Conservation (phyloP, 2,797 vertebrate genomes). For the Alcedo atthis region DNA sequence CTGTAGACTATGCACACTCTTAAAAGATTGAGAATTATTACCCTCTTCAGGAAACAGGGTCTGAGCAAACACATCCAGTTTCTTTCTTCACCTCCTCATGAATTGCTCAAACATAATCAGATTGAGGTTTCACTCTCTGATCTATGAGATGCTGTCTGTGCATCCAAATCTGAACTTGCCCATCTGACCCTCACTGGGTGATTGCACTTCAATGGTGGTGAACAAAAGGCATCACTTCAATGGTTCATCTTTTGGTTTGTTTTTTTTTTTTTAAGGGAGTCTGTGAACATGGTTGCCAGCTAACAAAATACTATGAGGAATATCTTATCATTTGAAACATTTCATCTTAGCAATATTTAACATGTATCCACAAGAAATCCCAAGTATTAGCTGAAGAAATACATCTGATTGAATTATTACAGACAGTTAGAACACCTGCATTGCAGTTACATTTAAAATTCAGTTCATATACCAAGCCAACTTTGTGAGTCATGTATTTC, state of each 20-base stretch:
- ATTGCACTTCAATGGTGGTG: not conserved
- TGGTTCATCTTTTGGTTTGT: not conserved
- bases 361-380: not conserved
- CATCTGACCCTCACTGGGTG: not conserved
- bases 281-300: not conserved
- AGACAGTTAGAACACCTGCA: conserved; percentile 70
- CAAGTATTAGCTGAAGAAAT: not conserved
- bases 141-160: not conserved
- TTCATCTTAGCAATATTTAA: not conserved
- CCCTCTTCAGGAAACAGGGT: not conserved
- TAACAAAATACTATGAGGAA: not conserved
- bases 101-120: not conserved
- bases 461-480: conserved; percentile 63
- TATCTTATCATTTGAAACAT: not conserved
- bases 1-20: accelerated
- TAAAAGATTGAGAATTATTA: not conserved
- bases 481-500: conserved; percentile 71
- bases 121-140: not conserved
- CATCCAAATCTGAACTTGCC: not conserved
- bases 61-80: not conserved
- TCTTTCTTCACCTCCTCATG: not conserved
- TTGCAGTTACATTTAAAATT: conserved; percentile 76
- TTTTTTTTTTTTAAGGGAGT: not conserved
- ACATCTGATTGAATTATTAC: conserved; percentile 52
- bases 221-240: not conserved